Evolutionary conservation across 92 coral and sea anemone genomes (phyloP).

Genomic region (Phenganax stokvisi): DNA sequence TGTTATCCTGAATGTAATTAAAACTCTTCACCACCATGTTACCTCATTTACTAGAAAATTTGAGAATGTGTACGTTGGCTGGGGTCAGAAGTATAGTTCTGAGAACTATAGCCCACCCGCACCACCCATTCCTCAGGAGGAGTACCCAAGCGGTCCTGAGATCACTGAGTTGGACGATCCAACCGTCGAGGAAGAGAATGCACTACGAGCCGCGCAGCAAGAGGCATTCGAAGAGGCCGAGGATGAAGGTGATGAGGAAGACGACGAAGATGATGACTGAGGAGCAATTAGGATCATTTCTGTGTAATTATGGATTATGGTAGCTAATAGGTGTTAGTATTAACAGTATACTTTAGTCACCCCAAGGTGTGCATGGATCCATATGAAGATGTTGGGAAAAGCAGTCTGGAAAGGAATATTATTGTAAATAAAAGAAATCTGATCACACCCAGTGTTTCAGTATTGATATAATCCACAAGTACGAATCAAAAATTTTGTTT

Average conservation of each 20-base stretch:
- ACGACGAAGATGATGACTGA: constrained; percentile 75
- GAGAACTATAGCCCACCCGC: constrained; percentile 99
- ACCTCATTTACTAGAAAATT: constrained; percentile 60
- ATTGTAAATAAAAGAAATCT: constrained; percentile 5
- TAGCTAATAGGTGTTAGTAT: not conserved
- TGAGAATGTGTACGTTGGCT: constrained; percentile 92
- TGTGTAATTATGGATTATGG: constrained; percentile 7
- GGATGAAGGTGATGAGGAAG: constrained; percentile 90
- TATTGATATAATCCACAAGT: not conserved
- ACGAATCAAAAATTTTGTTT: not conserved
- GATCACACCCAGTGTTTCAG: too few relatives aligned
- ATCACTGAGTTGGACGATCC: constrained; percentile 97
- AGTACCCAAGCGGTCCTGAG: constrained; percentile 95
- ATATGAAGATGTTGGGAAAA: not conserved
- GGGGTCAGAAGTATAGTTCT: constrained; percentile 94
- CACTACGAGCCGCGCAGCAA: constrained; percentile 93
- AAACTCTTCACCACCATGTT: not conserved
- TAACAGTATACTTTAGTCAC: not conserved
- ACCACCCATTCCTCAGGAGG: constrained; percentile 97
- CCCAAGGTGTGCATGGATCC: not conserved
- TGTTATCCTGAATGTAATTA: not conserved
- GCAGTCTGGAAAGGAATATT: not conserved
- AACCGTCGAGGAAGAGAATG: constrained; percentile 96
- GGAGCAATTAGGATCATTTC: not conserved
- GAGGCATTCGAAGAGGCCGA: constrained; percentile 89